Base-by-base conservation (phyloP, 2,797 vertebrate genomes). In the Falco rusticolus region DNA sequence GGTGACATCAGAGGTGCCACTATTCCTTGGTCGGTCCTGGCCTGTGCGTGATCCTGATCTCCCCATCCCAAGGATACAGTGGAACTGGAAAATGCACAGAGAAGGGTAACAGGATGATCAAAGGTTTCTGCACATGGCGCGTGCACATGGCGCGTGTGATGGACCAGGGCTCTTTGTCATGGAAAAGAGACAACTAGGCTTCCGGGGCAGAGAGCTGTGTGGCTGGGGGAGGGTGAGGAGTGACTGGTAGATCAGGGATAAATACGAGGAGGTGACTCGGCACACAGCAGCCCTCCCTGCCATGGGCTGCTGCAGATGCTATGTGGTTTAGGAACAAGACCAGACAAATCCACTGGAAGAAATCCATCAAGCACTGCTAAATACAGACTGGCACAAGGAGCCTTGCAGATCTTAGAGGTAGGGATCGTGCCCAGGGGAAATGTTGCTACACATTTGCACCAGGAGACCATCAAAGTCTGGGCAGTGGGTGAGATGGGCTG, bases 81-180 rank as follows among this genome's bases (percentile, higher is more conserved):
- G 4, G 53, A 81, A 37, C 34, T 80, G 43, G 48, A 79, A 87
- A 87, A 83, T 7, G 29, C 10, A 1, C 31, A 26, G 39, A 41
- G 63, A 66, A 65, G 19, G 43, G 48, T 9, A 9, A 34, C 15
- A 37, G 48, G 29, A 53, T 54, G 43, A 57, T 39, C 50, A 43
- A 84, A 60, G 37, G n/a, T 70, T 74, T 85, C 53, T 78, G 48
- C 37, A 34, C 2, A 1, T 9, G 45, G 61, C 6, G 15, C 14
- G 13, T 78, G 48, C 37, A 34, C 2, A 1, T 9, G 45, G 61
- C 6, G 13, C 14, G 11, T 0, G 0, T 69, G 74, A 76, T 34
- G 47, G 54, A 53, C 21, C 28, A 11, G 61, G 53, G 41, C 45
- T 84, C 47, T 83, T 85, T 43, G n/a, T 65, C 22, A 51, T 10